Percentiles rank a stretch among this genome's conserved stretches.
phyloP scores from a whole-genome alignment of 2,113 vertebrate genomes.

The Gallinago undulata region DNA sequence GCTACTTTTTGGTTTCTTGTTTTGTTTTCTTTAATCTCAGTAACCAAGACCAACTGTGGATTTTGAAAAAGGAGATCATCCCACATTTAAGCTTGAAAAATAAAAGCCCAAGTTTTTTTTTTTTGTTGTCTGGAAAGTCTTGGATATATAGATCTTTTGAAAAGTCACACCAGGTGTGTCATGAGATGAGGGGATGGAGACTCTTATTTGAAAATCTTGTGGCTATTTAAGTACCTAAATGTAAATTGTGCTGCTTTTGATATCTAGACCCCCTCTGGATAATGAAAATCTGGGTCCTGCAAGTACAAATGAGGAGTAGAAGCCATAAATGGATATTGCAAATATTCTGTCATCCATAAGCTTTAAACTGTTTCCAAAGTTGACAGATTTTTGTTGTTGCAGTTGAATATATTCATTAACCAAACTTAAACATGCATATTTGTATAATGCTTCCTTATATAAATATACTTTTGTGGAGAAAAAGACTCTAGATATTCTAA shows the following conservation, averaged over 20 bases:
- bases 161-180: fast-evolving
- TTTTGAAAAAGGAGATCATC: neutral
- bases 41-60: neutral
- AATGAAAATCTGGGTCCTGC: neutral
- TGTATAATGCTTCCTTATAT: conserved; percentile 21
- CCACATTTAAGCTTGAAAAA: neutral
- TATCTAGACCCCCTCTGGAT: neutral
- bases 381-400: neutral
- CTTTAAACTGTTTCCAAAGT: conserved; percentile 37
- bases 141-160: neutral
- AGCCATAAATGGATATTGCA: neutral
- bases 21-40: neutral
- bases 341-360: neutral
- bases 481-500: neutral
- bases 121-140: neutral
- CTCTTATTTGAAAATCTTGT: fast-evolving
- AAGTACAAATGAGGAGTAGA: neutral
- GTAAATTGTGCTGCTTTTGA: neutral
- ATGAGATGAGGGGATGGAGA: neutral
- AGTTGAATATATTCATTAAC: conserved; percentile 11
- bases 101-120: neutral
- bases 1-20: neutral
- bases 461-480: neutral
- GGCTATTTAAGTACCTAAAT: neutral
- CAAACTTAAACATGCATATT: conserved; percentile 7